Percentiles rank a stretch among this genome's conserved stretches.
Conservation (phyloP, 1,140 invertebrate genomes). For the Sesamia nonagrioides region DNA sequence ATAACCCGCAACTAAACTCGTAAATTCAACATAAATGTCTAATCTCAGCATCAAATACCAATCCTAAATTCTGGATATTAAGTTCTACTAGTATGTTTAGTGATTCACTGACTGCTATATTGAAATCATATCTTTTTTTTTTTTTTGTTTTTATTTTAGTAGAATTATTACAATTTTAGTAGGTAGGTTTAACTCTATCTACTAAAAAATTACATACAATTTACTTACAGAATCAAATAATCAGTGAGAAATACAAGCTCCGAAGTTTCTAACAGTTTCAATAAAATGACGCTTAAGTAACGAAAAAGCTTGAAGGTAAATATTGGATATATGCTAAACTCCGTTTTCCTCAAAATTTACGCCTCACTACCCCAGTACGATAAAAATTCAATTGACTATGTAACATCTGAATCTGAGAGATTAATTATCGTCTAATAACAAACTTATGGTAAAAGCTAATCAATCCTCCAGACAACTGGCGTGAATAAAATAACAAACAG, state of each 20-base stretch:
- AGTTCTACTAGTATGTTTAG: background rate
- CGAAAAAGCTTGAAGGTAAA: background rate
- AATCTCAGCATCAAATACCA: slow-evolving; percentile 3
- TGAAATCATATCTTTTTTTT: slow-evolving; percentile 8
- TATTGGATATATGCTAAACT: background rate
- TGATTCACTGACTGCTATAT: background rate
- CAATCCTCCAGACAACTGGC: background rate
- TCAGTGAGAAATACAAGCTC: slow-evolving; percentile 49
- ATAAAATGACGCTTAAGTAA: background rate
- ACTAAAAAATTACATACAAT: slow-evolving; percentile 37
- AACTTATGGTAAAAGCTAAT: background rate
- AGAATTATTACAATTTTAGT: slow-evolving; percentile 3
- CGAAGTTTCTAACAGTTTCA: slow-evolving; percentile 1
- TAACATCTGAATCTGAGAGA: background rate
- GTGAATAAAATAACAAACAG: slow-evolving; percentile 34
- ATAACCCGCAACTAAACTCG: too few relatives aligned
- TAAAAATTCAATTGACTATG: slow-evolving; percentile 7
- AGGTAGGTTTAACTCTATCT: slow-evolving; percentile 24
- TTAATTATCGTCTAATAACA: background rate
- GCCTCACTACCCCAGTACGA: background rate
- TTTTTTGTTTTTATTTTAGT: background rate
- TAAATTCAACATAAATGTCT: background rate
- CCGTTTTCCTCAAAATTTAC: background rate
- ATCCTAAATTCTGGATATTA: background rate
- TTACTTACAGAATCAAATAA: slow-evolving; percentile 42